Percentiles rank a stretch among this genome's conserved stretches.
Evolutionary conservation across 1,140 invertebrate species (phyloP).

Genomic region (Halictus rubicundus): DNA sequence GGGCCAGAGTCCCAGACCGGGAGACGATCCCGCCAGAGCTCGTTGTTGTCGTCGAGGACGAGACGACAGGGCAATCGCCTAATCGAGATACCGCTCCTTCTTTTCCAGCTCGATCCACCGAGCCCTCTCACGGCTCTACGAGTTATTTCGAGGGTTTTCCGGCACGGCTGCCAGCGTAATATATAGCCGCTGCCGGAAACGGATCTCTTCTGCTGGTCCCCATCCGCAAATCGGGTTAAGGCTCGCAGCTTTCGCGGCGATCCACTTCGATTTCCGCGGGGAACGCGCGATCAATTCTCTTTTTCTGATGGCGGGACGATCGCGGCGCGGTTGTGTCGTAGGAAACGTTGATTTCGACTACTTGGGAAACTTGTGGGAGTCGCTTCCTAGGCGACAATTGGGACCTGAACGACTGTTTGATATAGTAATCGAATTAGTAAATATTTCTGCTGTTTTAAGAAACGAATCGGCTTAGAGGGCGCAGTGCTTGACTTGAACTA

Average conservation of each 20-base stretch:
- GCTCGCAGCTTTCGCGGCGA: slow-evolving; percentile 38
- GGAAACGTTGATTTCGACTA: slow-evolving; percentile 7
- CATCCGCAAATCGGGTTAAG: slow-evolving; percentile 48
- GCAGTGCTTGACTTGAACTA: too few relatives aligned
- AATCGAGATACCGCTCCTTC: slow-evolving; percentile 34
- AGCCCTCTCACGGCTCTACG: slow-evolving; percentile 11
- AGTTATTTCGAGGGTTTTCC: slow-evolving; percentile 49
- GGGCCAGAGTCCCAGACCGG: neutral
- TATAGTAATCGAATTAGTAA: too few relatives aligned
- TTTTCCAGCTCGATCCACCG: slow-evolving; percentile 24
- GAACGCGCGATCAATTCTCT: slow-evolving; percentile 23
- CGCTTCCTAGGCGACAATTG: neutral
- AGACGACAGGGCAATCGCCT: slow-evolving; percentile 40
- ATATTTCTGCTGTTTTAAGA: too few relatives aligned
- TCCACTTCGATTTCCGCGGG: slow-evolving; percentile 50
- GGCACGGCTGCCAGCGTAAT: slow-evolving; percentile 29
- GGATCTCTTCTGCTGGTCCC: slow-evolving; percentile 2
- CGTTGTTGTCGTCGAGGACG: slow-evolving; percentile 28
- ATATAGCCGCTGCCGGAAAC: slow-evolving; percentile 15
- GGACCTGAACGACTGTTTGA: too few relatives aligned
- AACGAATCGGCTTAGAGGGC: too few relatives aligned
- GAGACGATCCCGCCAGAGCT: neutral
- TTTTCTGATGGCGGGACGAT: slow-evolving; percentile 2
- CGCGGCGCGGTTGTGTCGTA: neutral
- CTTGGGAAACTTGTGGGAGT: neutral